Base-by-base conservation (phyloP, 1,140 invertebrate species). In the Oscheius sp. region DNA sequence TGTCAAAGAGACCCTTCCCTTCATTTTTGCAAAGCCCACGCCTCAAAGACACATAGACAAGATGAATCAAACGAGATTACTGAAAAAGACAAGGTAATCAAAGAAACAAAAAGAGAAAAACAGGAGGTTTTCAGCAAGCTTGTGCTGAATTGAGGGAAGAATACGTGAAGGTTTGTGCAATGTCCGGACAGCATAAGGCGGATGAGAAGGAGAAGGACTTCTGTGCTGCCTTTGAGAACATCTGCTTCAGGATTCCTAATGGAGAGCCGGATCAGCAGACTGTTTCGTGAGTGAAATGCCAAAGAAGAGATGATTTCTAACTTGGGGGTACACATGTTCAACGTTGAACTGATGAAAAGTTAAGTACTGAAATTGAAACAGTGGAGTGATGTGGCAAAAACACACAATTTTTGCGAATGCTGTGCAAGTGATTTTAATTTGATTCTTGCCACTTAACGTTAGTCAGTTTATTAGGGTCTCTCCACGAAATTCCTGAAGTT, bases 161-260 rank as follows among this genome's bases (percentile, higher is more conserved):
- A 32, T 74, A 63, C 32, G 42, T 55, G 15, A 69, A 52, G 52
- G 59, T 59, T 2, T 69, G 73, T 55, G 55, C 65, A 23, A 28
- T 32, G 23, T 1, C 45, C 31, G 46, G 46, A 32, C 45, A 32
- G 18, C 29, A 49, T 38, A 36, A 32, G 15, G 23, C 26, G 15
- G 55, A 69, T 13, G 34, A 62, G 31, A 61, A 35, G 23, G 55
- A 69, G 36, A 71, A 71, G 52, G 78, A 79, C 49, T 80, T 80
- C 58, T 80, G 79, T 52, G 59, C 69, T 3, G 79, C 79, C 2
- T 80, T 73, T 35, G 76, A 80, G 35, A 80, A 80, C 61, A 77
- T 80, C 36, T 80, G 79, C 38, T 75, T 80, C 23, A 49, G 64
- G 3, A 75, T 75, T 55, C 68, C 73, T 18, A 38, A 68, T 20